Base-by-base conservation (phyloP, 2,113 vertebrate genomes). In the Beaufortia kweichowensis region DNA sequence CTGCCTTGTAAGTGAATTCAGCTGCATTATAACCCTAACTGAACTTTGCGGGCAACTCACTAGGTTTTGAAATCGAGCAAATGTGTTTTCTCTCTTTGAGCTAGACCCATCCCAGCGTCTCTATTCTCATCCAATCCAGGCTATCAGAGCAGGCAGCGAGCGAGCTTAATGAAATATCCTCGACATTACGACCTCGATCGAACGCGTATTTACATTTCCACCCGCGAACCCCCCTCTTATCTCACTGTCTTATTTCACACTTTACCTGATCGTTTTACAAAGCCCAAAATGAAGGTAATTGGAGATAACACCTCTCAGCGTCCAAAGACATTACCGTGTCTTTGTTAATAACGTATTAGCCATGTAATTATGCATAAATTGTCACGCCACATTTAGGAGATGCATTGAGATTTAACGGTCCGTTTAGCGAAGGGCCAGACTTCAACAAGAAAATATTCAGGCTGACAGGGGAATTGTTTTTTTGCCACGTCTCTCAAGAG, bases 381-480 rank as follows among this genome's bases (percentile, higher is more conserved):
- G 75, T 81, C 75, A 73, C 26, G 23, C 60, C 50, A 72, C 26
- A 31, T 81, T 81, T 77, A 39, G 76, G 63, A 73, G 75, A 81
- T 62, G 64, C 21, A 48, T 68, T 48, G 65, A 68, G 39, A 69
- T 59, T 69, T 67, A 77, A 65, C 50, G 67, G 55, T 28, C 72
- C 56, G 19, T 74, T 81, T 74, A 57, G 75, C 10, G 31, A 67
- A 65, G 28, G n/a, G 50, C 75, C 57, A 59, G 46, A 62, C 53
- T 77, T 65, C 50, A 77, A 59, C 56, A 4, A 8, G 55, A 59
- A 29, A 39, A 72, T 48, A 62, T 77, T 74, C 68, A 43, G 41
- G 35, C 75, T 73, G 75, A 77, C 65, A 77, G 31, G 55, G 68
- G 39, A 66, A 67, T 63, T 69, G 65, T 64, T 53, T 73, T 62